Evolutionary conservation across 2,797 vertebrate genomes (phyloP), one percentile per base, ranked within the genome.

Genomic region (Lepus townsendii): DNA sequence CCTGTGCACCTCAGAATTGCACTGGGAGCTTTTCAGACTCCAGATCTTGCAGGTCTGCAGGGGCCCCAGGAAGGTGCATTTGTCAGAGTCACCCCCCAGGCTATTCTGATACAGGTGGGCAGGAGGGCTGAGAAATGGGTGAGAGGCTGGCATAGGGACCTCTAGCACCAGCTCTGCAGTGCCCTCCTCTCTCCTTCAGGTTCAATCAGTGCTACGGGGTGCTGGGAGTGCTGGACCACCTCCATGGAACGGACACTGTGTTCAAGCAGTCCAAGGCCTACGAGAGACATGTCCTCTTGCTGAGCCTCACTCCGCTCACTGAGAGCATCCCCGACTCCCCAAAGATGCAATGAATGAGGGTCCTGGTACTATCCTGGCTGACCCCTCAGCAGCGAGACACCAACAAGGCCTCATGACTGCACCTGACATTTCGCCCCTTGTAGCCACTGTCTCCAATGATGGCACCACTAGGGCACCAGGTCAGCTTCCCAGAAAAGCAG

Each of bases 121-220:
- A 30, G 22, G 60, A 68, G 54, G 57, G 26, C 38, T 54, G n/a
- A n/a, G 75, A 63, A 30, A 65, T 30, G 69, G 2, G 13, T 16
- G 54, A 24, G 30, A 66, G 16, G 68, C 14, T 20, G 32, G 24
- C 32, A 42, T 2, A 9, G 3, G 14, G 12, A 60, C 11, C 27
- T 96, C 4, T 75, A 78, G n/a, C 17, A 11, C 72, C 30, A 50
- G 52, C 22, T 1, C 10, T 27, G 4, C n/a, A 73, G 22, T 20
- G 19, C 60, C 20, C 1, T 52, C 62, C 19, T 86, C 76, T 76
- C 50, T 94, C 93, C 42, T 90, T 66, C 97, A 99, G 99, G 98
- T 99, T 99, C 97, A 99, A 99, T 95, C 99, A 99, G 98, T 99
- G 99, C 91, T 99, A 98, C 0, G 99, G 99, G 0, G 99, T 99